Conservation (phyloP, 2,888 invertebrate species). For the Listrodromus nycthemerus region DNA sequence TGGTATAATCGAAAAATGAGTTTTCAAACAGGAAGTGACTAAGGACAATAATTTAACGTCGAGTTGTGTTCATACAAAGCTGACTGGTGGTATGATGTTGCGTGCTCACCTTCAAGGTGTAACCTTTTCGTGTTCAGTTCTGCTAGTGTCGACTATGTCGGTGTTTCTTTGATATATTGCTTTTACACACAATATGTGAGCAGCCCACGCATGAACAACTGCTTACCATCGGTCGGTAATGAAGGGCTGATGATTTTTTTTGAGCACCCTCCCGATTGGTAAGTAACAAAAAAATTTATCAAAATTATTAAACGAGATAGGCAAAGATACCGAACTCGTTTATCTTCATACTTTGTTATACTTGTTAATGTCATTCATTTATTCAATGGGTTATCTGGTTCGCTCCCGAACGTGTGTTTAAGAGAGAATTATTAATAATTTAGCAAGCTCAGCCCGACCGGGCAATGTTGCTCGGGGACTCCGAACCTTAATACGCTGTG, state of each 20-base stretch:
- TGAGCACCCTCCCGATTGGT: neutral
- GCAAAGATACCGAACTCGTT: too few relatives aligned
- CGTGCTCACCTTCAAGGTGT: neutral
- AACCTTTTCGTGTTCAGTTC: neutral
- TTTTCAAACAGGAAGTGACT: too few relatives aligned
- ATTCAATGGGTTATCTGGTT: neutral
- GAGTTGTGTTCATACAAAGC: neutral
- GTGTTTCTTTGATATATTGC: neutral
- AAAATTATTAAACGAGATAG: too few relatives aligned
- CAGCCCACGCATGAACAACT: neutral
- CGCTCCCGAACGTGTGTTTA: neutral
- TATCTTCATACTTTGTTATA: too few relatives aligned
- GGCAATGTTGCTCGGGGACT: conserved; percentile 5
- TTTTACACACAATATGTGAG: neutral
- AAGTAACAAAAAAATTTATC: neutral
- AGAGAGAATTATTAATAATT: conserved; percentile 37
- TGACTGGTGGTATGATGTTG: neutral
- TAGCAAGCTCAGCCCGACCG: neutral
- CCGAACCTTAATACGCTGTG: conserved; percentile 30
- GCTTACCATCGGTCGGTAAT: neutral
- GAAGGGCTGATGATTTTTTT: neutral
- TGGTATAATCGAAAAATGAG: too few relatives aligned
- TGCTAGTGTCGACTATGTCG: neutral
- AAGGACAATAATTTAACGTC: too few relatives aligned
- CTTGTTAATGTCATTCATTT: neutral